Base-by-base conservation (phyloP, 2,888 invertebrate species). In the Pycnomerus fuliginosus region DNA sequence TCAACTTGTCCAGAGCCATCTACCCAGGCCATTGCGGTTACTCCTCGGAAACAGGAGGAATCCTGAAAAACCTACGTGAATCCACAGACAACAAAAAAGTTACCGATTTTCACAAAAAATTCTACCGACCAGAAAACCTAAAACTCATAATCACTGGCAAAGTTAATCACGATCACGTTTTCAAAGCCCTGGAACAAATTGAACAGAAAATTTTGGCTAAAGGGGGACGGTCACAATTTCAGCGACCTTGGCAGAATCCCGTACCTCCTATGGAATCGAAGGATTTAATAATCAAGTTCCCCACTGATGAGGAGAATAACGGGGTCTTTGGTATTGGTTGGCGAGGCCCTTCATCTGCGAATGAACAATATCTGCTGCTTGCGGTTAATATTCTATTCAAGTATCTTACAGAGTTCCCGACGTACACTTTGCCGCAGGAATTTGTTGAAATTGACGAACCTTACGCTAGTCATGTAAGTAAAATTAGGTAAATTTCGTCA, bases 121-220 rank as follows among this genome's bases (percentile, higher is more conserved):
- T 89, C 72, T 96, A 95, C 70, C 78, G 91, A 13, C 84, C 94
- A 1, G 90, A 92, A 70, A 96, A 96, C 70, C 73, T 94, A 43
- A 85, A 87, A 47, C 74, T 94, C 2, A 84, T 93, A 37, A 82
- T 94, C 35, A 84, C 87, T 8, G 94, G 94, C 1, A 84, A 85
- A 72, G 84, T 93, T 11, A 79, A 83, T 30, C 81, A 85, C 1
- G 77, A 81, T 8, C 82, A 87, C 60, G 82, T 94, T 2, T 89
- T 93, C 61, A 76, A 79, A 58, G 83, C 84, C 2, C 70, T 95
- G 40, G 75, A 80, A 36, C 77, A 80, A 2, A 74, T 91, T 0
- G 91, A 93, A 69, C 77, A 85, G 55, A 90, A 86, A 72, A 88
- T 90, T 58, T 65, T 84, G 16, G 74, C 77, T 2, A 83, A 83